Percentiles rank a stretch among this genome's conserved stretches.
Evolutionary conservation across 1,140 invertebrate species (phyloP).

Genomic region (Hyles vespertilio): DNA sequence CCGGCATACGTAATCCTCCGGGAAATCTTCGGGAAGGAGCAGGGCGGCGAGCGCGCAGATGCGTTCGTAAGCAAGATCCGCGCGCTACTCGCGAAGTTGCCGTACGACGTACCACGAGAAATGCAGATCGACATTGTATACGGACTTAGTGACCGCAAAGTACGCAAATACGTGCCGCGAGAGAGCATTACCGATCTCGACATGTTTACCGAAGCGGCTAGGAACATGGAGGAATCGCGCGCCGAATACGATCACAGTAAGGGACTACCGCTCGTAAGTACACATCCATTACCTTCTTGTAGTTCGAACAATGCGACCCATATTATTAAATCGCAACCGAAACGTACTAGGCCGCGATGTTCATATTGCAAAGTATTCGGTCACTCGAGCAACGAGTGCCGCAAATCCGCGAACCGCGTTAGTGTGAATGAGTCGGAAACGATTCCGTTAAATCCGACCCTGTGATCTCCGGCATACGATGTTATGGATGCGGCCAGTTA

Average conservation of each 20-base stretch:
- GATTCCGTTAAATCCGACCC: too few species aligned
- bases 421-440: too few species aligned
- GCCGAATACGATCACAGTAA: constrained; percentile 1
- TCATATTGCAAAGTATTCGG: too few species aligned
- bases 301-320: too few species aligned
- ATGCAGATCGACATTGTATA: constrained; percentile 26
- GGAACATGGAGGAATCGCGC: constrained; percentile 7
- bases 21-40: constrained; percentile 22
- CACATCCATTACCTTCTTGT: too few species aligned
- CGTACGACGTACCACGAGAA: constrained; percentile 17
- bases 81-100: constrained; percentile 19
- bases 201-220: constrained; percentile 2
- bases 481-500: too few species aligned
- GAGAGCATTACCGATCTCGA: constrained; percentile 1
- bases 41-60: constrained; percentile 18
- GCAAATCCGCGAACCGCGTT: too few species aligned
- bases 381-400: too few species aligned
- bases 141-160: constrained; percentile 12
- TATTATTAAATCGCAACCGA: too few species aligned
- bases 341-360: too few species aligned
- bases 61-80: constrained; percentile 16
- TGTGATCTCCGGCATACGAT: too few species aligned
- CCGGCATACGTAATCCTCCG: constrained; percentile 22
- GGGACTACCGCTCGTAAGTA: too few species aligned
- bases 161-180: constrained; percentile 2